Conservation (phyloP, 2,113 vertebrate species). For the Hippocampus zosterae region DNA sequence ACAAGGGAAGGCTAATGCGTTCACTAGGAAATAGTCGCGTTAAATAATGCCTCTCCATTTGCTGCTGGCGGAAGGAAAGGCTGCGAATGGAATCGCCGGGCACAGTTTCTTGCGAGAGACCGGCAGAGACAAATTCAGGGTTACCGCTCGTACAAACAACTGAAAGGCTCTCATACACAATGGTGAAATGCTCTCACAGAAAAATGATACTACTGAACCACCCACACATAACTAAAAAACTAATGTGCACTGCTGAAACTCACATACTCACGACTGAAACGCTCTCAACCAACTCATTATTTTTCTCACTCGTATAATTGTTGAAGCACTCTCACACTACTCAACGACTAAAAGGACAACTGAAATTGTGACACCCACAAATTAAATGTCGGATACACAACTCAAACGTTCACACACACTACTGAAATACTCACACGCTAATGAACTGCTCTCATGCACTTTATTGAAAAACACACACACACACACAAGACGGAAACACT, state of each 20-base stretch:
- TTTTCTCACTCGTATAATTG: no score
- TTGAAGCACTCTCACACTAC: neutral
- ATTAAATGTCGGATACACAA: no score
- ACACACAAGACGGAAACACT: neutral
- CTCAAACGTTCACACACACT: no score
- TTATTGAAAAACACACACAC: neutral
- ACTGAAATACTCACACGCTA: neutral
- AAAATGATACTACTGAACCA: conserved; percentile 50
- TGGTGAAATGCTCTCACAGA: neutral
- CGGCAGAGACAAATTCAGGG: neutral
- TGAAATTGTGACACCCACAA: no score
- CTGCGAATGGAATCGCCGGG: conserved; percentile 59
- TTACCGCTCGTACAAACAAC: neutral
- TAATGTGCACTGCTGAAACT: no score
- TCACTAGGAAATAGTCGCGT: conserved; percentile 76
- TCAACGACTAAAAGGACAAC: neutral
- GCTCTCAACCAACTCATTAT: neutral
- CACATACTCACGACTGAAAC: neutral
- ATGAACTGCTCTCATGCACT: neutral
- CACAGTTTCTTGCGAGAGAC: conserved; percentile 44
- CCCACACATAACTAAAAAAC: conserved; percentile 8
- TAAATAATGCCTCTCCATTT: conserved; percentile 79
- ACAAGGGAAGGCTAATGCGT: conserved; percentile 65
- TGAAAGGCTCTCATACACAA: neutral
- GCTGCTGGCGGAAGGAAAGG: conserved; percentile 60